Percentiles rank a stretch among this genome's conserved stretches.
Evolutionary conservation across 2,888 invertebrate genomes (phyloP).

Genomic region (Allygus modestus): DNA sequence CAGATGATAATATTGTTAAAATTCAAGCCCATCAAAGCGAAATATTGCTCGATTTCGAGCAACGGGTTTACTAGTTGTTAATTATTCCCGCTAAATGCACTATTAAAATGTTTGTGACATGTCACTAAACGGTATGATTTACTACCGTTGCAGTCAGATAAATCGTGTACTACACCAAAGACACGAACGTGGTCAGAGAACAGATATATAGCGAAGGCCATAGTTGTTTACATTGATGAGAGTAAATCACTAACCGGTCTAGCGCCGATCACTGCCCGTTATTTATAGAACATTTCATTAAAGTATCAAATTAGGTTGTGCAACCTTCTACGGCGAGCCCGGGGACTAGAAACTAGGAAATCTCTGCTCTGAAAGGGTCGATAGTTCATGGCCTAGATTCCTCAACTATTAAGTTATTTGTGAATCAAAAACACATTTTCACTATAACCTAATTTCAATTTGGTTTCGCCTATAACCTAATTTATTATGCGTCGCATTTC

Average conservation of each 20-base stretch:
- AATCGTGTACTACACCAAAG: too few species aligned
- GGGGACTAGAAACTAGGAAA: constrained; percentile 55
- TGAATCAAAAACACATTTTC: neutral
- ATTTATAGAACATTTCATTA: constrained; percentile 51
- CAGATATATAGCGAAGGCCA: neutral
- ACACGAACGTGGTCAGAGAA: too few species aligned
- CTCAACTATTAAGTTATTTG: neutral
- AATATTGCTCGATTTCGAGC: too few species aligned
- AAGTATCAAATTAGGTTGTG: constrained; percentile 19
- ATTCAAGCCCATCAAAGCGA: too few species aligned
- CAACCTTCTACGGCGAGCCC: constrained; percentile 46
- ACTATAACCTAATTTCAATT: neutral
- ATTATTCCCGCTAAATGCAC: too few species aligned
- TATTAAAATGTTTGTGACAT: too few species aligned
- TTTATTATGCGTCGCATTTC: too few species aligned
- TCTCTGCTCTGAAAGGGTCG: constrained; percentile 49
- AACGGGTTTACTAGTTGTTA: too few species aligned
- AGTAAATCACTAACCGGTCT: constrained; percentile 35
- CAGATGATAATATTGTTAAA: too few species aligned
- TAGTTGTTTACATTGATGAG: neutral
- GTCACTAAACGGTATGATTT: too few species aligned
- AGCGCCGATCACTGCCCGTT: neutral
- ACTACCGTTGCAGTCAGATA: too few species aligned
- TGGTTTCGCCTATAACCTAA: too few species aligned
- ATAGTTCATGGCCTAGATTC: constrained; percentile 48